Percentiles rank a stretch among this genome's conserved stretches.
These are phyloP conservation scores for Oryzaephilus surinamensis DNA, from an alignment of 1,140 invertebrate genomes.

Conservation along the genomic window DNA sequence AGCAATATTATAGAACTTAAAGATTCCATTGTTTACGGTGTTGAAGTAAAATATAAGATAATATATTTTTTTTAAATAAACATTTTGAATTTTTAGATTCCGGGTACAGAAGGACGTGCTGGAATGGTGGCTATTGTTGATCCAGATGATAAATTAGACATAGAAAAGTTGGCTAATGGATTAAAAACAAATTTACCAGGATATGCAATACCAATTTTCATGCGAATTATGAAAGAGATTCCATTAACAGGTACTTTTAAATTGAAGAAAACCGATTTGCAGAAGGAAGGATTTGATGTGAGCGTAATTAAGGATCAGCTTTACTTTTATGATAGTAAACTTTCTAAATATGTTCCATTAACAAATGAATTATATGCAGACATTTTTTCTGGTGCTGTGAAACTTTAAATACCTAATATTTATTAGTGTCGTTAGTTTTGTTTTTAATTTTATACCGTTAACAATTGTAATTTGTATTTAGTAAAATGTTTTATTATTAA, in stretches of 20 bases:
- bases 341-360: conserved; percentile 52
- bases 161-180: conserved; percentile 48
- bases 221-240: conserved; percentile 68
- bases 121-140: conserved; percentile 94
- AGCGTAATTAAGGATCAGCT: conserved; percentile 60
- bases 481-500: too few relatives aligned
- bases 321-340: conserved; percentile 58
- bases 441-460: too few relatives aligned
- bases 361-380: conserved; percentile 55
- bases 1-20: conserved; percentile 65
- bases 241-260: conserved; percentile 89
- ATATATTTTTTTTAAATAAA: neutral
- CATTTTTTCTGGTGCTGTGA: conserved; percentile 49
- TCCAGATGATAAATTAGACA: conserved; percentile 52
- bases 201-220: conserved; percentile 82
- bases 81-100: conserved; percentile 45
- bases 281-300: conserved; percentile 66
- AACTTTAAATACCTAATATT: conserved; percentile 14
- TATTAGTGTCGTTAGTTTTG: too few relatives aligned
- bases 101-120: conserved; percentile 79
- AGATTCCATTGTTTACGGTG: conserved; percentile 76
- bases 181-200: conserved; percentile 61
- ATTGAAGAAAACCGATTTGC: conserved; percentile 74
- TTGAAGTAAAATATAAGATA: conserved; percentile 54
- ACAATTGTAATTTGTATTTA: too few relatives aligned